These are phyloP conservation scores for Nymphalis urticae DNA, from an alignment of 2,888 invertebrate genomes.

Conservation along the genomic window DNA sequence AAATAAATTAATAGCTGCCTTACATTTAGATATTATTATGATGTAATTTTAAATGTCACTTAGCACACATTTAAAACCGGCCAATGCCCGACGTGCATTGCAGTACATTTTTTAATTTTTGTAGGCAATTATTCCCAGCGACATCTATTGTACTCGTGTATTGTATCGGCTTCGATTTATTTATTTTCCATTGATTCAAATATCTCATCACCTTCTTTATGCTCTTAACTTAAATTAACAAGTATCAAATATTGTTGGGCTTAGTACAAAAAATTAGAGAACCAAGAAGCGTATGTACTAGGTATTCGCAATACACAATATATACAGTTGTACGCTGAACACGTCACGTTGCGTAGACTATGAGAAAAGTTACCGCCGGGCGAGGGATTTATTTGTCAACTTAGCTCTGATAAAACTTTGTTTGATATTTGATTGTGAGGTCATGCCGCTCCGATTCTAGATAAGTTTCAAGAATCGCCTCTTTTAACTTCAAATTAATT, in stretches of 20 bases:
- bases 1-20: too few relatives aligned
- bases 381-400: constrained; percentile 78
- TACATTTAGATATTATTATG: too few relatives aligned
- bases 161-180: too few relatives aligned
- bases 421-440: constrained; percentile 78
- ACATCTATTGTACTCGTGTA: too few relatives aligned
- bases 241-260: neutral
- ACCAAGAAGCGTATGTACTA: neutral
- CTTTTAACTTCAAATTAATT: constrained; percentile 63
- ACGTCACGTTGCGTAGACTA: constrained; percentile 60
- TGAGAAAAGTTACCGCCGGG: constrained; percentile 71
- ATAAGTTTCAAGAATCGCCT: constrained; percentile 57
- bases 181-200: too few relatives aligned
- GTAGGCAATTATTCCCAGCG: too few relatives aligned
- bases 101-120: too few relatives aligned
- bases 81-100: too few relatives aligned
- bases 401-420: constrained; percentile 77
- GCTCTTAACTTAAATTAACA: neutral
- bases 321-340: constrained; percentile 43
- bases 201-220: too few relatives aligned
- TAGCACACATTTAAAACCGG: too few relatives aligned
- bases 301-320: constrained; percentile 35
- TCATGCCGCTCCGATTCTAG: constrained; percentile 59
- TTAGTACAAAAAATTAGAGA: neutral
- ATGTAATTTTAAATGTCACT: too few relatives aligned